phyloP scores from a whole-genome alignment of 1,140 invertebrate genomes.

The Phymorhynchus buccinoides region DNA sequence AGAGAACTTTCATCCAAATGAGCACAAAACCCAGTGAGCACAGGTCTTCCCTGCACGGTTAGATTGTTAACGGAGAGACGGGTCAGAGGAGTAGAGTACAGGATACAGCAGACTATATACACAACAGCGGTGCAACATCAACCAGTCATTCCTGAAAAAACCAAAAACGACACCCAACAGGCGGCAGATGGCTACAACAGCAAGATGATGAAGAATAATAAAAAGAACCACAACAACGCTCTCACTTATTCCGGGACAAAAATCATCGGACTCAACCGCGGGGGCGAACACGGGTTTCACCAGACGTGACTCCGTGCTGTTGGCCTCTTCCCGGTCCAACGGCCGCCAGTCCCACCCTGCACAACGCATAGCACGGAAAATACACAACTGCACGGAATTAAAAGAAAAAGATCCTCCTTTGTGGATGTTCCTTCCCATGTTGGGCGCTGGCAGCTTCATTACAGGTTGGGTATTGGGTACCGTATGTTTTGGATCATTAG shows the following conservation, averaged over 20 bases:
- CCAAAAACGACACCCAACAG: not conserved
- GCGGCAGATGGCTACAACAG: too few relatives aligned
- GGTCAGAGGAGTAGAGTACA: not conserved
- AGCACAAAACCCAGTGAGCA: not conserved
- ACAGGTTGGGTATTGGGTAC: too few relatives aligned
- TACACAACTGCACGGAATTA: too few relatives aligned
- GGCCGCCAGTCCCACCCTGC: conserved; percentile 70
- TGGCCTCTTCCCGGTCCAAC: conserved; percentile 53
- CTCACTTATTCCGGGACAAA: conserved; percentile 70
- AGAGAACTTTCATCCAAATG: not conserved
- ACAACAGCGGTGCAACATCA: conserved; percentile 1
- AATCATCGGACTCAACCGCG: conserved; percentile 63
- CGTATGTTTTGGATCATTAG: too few relatives aligned
- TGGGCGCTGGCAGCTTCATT: too few relatives aligned
- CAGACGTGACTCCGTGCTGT: conserved; percentile 55
- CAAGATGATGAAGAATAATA: conserved; percentile 41
- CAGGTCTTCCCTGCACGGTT: not conserved
- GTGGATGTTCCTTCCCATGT: too few relatives aligned
- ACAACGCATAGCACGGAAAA: too few relatives aligned
- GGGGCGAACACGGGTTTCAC: conserved; percentile 66
- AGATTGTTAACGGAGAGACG: not conserved
- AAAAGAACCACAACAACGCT: conserved; percentile 25
- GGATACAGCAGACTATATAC: not conserved
- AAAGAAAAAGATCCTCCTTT: too few relatives aligned
- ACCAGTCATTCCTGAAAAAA: not conserved